A percentile compares a stretch with the other conserved stretches of the same genome.
phyloP scores from a whole-genome alignment of 2,113 vertebrate species.

The Poecilia latipinna region DNA sequence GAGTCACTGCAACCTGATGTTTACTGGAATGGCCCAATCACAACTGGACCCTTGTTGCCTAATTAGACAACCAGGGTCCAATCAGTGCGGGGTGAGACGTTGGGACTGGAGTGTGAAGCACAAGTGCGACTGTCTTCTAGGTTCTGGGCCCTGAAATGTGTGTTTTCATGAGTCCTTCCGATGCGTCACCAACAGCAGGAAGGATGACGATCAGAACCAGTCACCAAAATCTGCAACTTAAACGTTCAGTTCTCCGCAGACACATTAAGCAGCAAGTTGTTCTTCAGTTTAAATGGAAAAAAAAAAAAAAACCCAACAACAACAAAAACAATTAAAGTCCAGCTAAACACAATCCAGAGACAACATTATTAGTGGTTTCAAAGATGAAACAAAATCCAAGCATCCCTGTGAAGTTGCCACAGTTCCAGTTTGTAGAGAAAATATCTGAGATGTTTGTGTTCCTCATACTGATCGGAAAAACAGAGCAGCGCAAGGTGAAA shows the following conservation, averaged over 20 bases:
- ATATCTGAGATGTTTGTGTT: slow-evolving; percentile 13
- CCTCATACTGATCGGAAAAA: slow-evolving; percentile 1
- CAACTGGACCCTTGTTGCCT: slow-evolving; percentile 84
- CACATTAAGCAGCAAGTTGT: slow-evolving; percentile 18
- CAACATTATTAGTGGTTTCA: slow-evolving; percentile 1
- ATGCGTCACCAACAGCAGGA: neutral
- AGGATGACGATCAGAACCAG: slow-evolving; percentile 29
- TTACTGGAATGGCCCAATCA: slow-evolving; percentile 85
- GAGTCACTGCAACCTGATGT: slow-evolving; percentile 89
- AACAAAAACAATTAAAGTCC: neutral
- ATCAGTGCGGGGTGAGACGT: slow-evolving; percentile 85
- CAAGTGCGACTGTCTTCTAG: slow-evolving; percentile 66
- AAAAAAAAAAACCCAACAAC: neutral
- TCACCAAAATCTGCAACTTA: slow-evolving; percentile 31
- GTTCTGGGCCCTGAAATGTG: slow-evolving; percentile 37
- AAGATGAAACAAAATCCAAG: slow-evolving; percentile 32
- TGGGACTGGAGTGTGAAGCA: slow-evolving; percentile 84
- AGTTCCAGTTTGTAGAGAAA: slow-evolving; percentile 19
- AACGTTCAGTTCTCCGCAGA: slow-evolving; percentile 29
- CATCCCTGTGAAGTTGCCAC: slow-evolving; percentile 26
- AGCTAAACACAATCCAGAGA: slow-evolving; percentile 33
- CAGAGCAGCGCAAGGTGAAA: neutral
- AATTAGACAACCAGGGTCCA: slow-evolving; percentile 89
- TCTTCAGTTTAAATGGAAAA: slow-evolving; percentile 15
- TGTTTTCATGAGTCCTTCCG: neutral